These are phyloP conservation scores for Leptinotarsa undecemlineata DNA, from an alignment of 1,140 invertebrate species.

Conservation along the genomic window DNA sequence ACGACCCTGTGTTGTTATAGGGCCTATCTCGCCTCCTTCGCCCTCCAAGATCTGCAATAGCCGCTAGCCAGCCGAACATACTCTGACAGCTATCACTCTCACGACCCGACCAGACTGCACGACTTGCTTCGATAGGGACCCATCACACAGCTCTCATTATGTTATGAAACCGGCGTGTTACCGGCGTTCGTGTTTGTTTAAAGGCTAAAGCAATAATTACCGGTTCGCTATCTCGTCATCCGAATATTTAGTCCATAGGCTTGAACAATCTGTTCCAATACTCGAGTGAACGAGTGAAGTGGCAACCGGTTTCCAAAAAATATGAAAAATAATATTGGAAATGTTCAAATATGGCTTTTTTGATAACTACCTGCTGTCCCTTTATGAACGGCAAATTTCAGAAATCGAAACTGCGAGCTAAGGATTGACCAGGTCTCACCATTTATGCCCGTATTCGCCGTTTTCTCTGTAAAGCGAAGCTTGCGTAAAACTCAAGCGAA, in stretches of 20 bases:
- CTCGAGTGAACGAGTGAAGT: no score
- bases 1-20: slow-evolving; percentile 31
- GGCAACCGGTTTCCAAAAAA: no score
- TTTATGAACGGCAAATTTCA: no score
- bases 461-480: no score
- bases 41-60: slow-evolving; percentile 4
- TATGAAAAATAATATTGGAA: no score
- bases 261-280: no score
- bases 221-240: slow-evolving; percentile 23
- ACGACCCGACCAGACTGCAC: slow-evolving; percentile 39
- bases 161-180: slow-evolving; percentile 42
- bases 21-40: slow-evolving; percentile 28
- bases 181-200: slow-evolving; percentile 44
- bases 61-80: slow-evolving; percentile 15
- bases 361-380: no score
- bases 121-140: slow-evolving; percentile 35
- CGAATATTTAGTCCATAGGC: slow-evolving; percentile 20
- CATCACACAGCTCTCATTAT: slow-evolving; percentile 38
- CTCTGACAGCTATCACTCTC: slow-evolving; percentile 47
- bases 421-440: no score
- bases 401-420: no score
- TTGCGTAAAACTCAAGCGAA: no score
- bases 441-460: no score
- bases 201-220: slow-evolving; percentile 40
- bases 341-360: no score